phyloP scores from a whole-genome alignment of 2,113 vertebrate species.

The Apteryx owenii region DNA sequence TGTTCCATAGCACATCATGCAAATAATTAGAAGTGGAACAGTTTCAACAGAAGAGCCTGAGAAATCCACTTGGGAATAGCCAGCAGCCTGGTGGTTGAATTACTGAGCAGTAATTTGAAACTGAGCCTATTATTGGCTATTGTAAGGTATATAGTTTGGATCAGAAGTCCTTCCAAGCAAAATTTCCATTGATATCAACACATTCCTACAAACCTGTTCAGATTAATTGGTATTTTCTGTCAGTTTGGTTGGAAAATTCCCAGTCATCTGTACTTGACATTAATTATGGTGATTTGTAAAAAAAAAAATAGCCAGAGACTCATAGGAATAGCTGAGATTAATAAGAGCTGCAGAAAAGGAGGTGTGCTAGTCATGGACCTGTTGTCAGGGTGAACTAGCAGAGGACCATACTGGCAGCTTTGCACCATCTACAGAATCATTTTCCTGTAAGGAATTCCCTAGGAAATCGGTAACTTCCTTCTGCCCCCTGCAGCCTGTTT shows the following conservation, averaged over 20 bases:
- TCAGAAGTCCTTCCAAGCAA: background rate
- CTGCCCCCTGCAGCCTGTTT: background rate
- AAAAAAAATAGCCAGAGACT: background rate
- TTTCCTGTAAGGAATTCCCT: background rate
- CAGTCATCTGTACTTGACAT: background rate
- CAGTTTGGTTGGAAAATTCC: background rate
- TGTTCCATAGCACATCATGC: background rate
- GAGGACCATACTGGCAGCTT: background rate
- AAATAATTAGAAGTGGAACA: background rate
- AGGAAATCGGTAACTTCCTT: background rate
- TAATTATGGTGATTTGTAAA: background rate
- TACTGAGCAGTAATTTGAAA: background rate
- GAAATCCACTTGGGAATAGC: fast-evolving
- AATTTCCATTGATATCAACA: background rate
- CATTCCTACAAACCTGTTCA: background rate
- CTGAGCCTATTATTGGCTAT: background rate
- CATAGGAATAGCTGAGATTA: background rate
- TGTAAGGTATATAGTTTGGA: background rate
- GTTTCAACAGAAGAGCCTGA: background rate
- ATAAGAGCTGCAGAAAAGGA: background rate
- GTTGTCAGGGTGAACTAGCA: background rate
- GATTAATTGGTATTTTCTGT: background rate
- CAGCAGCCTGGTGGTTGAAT: background rate
- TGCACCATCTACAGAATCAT: background rate
- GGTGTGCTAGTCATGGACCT: background rate